Evolutionary conservation across 2,888 invertebrate species (phyloP).

Genomic region (Cerastis leucographa): DNA sequence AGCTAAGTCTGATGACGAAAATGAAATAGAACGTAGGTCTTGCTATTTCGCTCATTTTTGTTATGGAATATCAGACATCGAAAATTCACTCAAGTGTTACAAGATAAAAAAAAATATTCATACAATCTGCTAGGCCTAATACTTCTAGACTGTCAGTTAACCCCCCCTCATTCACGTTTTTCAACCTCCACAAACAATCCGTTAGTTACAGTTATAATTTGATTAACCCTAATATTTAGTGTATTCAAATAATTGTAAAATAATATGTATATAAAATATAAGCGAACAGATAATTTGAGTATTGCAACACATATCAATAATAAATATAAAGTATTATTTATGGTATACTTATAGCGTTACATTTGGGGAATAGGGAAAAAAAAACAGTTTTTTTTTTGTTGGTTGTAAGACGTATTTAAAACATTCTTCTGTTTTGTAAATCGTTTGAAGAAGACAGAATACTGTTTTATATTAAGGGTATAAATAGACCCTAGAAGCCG

Average conservation of each 20-base stretch:
- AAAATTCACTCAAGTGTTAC: not conserved
- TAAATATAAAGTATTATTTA: constrained; percentile 30
- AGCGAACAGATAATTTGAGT: constrained; percentile 67
- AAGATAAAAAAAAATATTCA: not conserved
- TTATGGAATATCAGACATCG: not conserved
- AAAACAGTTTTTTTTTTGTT: not conserved
- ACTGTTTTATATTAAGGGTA: not conserved
- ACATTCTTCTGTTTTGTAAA: not conserved
- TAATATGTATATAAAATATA: constrained; percentile 60
- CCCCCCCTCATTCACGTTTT: constrained; percentile 22
- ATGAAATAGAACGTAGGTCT: not conserved
- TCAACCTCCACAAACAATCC: constrained; percentile 50
- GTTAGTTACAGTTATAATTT: constrained; percentile 62
- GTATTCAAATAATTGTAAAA: constrained; percentile 47
- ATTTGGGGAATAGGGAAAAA: not conserved
- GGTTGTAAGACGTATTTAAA: not conserved
- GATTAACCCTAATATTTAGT: constrained; percentile 57
- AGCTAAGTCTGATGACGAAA: too few relatives aligned
- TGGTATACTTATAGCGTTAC: constrained; percentile 47
- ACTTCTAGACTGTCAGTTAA: constrained; percentile 37
- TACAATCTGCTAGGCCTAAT: not conserved
- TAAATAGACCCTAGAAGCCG: too few relatives aligned
- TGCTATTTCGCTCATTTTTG: not conserved
- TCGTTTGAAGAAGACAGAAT: not conserved
- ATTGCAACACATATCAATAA: constrained; percentile 62